Conservation (phyloP, 2,888 invertebrate species). For the Chrysomela aeneicollis region DNA sequence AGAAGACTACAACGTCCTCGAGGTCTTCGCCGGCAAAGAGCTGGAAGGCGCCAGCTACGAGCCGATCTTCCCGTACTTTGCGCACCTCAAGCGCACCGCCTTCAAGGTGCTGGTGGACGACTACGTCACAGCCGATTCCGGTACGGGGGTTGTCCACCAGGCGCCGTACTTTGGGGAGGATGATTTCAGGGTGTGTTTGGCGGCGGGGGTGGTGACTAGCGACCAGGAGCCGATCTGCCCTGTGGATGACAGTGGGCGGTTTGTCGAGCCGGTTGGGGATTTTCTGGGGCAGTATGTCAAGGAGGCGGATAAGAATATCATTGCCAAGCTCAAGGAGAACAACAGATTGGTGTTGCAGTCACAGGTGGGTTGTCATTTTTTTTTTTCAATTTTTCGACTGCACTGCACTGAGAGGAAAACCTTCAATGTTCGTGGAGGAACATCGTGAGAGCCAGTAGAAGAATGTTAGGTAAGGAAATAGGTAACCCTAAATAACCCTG, state of each 20-base stretch:
- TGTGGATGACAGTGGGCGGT: constrained; percentile 90
- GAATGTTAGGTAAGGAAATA: too few species aligned
- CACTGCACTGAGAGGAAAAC: too few species aligned
- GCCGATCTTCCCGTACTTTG: constrained; percentile 92
- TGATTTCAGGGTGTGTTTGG: constrained; percentile 86
- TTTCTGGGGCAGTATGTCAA: constrained; percentile 93
- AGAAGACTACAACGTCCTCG: constrained; percentile 80
- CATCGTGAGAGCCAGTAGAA: too few species aligned
- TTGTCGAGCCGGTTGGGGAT: constrained; percentile 83
- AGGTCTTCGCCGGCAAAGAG: constrained; percentile 80
- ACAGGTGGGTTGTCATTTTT: constrained; percentile 63
- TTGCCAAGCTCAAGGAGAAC: constrained; percentile 78
- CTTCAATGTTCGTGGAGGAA: too few species aligned
- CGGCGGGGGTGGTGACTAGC: constrained; percentile 82
- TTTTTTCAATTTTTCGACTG: too few species aligned
- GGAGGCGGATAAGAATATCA: constrained; percentile 96
- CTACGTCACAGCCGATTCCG: constrained; percentile 96
- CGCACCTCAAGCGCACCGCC: constrained; percentile 66
- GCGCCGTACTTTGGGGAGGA: constrained; percentile 99
- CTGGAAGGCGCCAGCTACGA: constrained; percentile 77
- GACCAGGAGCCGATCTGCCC: constrained; percentile 94
- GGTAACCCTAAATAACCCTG: too few species aligned
- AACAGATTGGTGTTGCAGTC: constrained; percentile 80
- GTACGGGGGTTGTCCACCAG: constrained; percentile 93
- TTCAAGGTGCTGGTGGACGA: constrained; percentile 86